Conservation (phyloP, 1,140 invertebrate species). For the Drosophila seguyi region DNA sequence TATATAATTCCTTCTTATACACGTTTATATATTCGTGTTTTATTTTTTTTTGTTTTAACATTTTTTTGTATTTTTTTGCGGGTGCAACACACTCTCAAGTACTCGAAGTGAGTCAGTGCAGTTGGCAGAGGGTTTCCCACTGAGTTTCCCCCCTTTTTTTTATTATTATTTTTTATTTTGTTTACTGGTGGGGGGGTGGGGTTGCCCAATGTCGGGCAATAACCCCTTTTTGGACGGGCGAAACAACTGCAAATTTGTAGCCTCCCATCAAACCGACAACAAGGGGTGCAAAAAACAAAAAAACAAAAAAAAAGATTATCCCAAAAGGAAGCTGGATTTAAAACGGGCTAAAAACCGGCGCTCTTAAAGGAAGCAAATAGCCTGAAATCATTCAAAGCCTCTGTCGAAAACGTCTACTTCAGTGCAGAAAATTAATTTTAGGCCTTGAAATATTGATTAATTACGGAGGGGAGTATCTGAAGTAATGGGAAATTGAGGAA, state of each 20-base stretch:
- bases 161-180: constrained; percentile 21
- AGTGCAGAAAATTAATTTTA: background rate
- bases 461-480: too few relatives aligned
- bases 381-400: background rate
- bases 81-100: constrained; percentile 79
- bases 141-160: constrained; percentile 20
- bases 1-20: constrained; percentile 13
- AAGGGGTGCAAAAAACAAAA: constrained; percentile 27
- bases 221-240: constrained; percentile 41
- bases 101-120: constrained; percentile 68
- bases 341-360: background rate
- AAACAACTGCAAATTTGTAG: constrained; percentile 26
- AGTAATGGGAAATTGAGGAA: background rate
- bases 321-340: constrained; percentile 15
- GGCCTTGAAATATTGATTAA: background rate
- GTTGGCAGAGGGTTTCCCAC: constrained; percentile 51
- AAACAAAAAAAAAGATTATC: constrained; percentile 2
- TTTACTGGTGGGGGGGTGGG: constrained; percentile 32
- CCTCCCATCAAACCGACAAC: constrained; percentile 17
- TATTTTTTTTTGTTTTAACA: background rate
- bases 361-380: background rate
- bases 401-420: background rate
- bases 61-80: constrained; percentile 54
- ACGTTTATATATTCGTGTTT: background rate
- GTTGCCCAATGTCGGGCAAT: constrained; percentile 49